Base-by-base conservation (phyloP, 2,113 vertebrate genomes). In the Pitta sordida region DNA sequence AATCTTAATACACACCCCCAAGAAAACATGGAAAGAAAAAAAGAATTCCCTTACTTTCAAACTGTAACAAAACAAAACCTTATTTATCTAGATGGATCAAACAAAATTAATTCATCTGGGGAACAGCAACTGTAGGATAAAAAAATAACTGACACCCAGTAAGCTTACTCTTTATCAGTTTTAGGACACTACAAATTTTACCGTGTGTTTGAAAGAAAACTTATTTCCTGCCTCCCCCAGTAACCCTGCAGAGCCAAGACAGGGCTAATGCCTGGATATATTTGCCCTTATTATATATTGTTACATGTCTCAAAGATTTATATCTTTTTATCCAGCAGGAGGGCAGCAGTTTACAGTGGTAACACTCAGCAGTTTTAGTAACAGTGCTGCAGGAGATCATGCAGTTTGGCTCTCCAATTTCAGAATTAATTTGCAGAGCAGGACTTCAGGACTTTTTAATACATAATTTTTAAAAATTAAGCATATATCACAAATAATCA, bases 301-400 rank as follows among this genome's bases (percentile, higher is more conserved):
- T 69, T 85, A 78, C 65, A 73, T 16, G 46, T 64, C 55, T 76
- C 37, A 76, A 24, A 69, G 60, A 95, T 74, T 83, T 46, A 30
- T 51, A 79, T 64, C 11, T 37, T 91, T 88, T 89, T 91, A 91
- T 92, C 84, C 86, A 81, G 65, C 76, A 62, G 65, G 62, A 95
- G 53, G 49, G 58, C 86, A 94, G 87, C 74, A 69, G 51, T 90
- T 93, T 55, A 53, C n/a, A 30, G 62, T 6, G 20, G 87, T 32
- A 87, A 83, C 26, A 14, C 44, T 69, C 27, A 65, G 43, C 69
- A 76, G 41, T 71, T 86, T 49, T 67, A 81, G 34, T 48, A 83
- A 53, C 1, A 15, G 34, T 85, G 29, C 19, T 63, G n/a, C 30
- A 90, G 69, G 15, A 90, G 32, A 67, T 34, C 60, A 68, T 6